A percentile compares a stretch with the other conserved stretches of the same genome.
These are phyloP conservation scores for Agrochola macilenta DNA, from an alignment of 2,888 invertebrate species.

Conservation along the genomic window DNA sequence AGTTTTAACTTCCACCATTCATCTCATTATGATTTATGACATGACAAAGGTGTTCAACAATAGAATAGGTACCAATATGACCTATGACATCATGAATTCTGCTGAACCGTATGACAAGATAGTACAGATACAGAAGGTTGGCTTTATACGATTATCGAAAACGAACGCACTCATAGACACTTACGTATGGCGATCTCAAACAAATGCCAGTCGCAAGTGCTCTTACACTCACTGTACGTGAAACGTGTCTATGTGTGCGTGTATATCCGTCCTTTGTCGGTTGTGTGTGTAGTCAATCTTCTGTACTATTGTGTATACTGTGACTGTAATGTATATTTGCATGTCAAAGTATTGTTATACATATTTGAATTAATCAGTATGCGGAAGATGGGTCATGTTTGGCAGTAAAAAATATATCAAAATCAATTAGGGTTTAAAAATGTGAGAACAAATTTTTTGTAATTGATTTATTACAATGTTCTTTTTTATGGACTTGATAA, in stretches of 20 bases:
- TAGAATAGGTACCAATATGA: constrained; percentile 76
- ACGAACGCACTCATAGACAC: no score
- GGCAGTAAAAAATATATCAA: constrained; percentile 62
- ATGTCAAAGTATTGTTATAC: constrained; percentile 76
- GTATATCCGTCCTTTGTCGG: neutral
- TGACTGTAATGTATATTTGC: constrained; percentile 66
- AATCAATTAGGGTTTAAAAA: constrained; percentile 59
- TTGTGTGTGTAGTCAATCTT: neutral
- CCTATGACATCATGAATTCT: constrained; percentile 85
- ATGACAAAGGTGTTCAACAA: constrained; percentile 75
- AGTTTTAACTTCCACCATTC: constrained; percentile 76
- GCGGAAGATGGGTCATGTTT: constrained; percentile 73
- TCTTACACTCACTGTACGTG: neutral
- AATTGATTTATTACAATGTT: constrained; percentile 38
- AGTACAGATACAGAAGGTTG: constrained; percentile 19
- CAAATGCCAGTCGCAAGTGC: constrained; percentile 5
- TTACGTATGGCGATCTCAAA: neutral
- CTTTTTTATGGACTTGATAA: constrained; percentile 27
- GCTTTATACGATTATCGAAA: neutral
- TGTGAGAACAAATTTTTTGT: constrained; percentile 52
- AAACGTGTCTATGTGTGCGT: neutral
- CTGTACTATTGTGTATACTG: constrained; percentile 1
- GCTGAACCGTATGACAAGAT: constrained; percentile 36
- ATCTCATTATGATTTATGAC: constrained; percentile 78
- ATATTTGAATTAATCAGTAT: constrained; percentile 69